Percentiles rank a stretch among this genome's conserved stretches.
phyloP scores from a whole-genome alignment of 2,888 invertebrate genomes.

The Zonitis immaculata region DNA sequence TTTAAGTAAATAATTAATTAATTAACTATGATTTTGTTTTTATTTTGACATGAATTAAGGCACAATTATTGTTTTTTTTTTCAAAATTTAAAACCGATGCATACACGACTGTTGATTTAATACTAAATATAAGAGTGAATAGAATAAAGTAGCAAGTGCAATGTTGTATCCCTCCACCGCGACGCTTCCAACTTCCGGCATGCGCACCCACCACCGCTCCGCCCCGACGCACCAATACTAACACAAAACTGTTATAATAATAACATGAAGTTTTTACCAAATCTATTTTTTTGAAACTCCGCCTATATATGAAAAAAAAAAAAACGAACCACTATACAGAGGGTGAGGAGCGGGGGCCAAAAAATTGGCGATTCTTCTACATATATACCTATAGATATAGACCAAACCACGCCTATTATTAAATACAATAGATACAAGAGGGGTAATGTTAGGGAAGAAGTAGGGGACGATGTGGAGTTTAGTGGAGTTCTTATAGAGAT shows the following conservation, averaged over 20 bases:
- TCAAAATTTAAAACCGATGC: slow-evolving; percentile 11
- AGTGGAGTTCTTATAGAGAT: background rate
- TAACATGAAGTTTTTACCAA: too few species aligned
- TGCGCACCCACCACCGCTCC: slow-evolving; percentile 41
- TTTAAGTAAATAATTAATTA: too few species aligned
- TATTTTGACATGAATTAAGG: too few species aligned
- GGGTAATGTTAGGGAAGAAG: slow-evolving; percentile 20
- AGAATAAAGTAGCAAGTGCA: slow-evolving; percentile 37
- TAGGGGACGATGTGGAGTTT: slow-evolving; percentile 20
- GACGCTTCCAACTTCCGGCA: slow-evolving; percentile 42
- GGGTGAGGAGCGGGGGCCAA: too few species aligned
- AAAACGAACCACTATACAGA: too few species aligned
- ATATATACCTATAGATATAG: too few species aligned
- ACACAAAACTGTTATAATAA: background rate
- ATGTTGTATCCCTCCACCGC: slow-evolving; percentile 33
- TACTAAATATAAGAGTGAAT: slow-evolving; percentile 28
- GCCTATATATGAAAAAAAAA: too few species aligned
- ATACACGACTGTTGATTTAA: slow-evolving; percentile 26
- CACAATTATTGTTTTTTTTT: too few species aligned
- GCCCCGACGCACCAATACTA: slow-evolving; percentile 38
- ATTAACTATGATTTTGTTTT: too few species aligned
- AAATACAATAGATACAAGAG: slow-evolving; percentile 19
- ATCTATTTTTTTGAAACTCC: slow-evolving; percentile 47
- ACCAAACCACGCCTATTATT: slow-evolving; percentile 39
- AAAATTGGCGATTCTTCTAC: slow-evolving; percentile 39